phyloP scores from a whole-genome alignment of 2,113 vertebrate genomes.

The Heterocephalus glaber region DNA sequence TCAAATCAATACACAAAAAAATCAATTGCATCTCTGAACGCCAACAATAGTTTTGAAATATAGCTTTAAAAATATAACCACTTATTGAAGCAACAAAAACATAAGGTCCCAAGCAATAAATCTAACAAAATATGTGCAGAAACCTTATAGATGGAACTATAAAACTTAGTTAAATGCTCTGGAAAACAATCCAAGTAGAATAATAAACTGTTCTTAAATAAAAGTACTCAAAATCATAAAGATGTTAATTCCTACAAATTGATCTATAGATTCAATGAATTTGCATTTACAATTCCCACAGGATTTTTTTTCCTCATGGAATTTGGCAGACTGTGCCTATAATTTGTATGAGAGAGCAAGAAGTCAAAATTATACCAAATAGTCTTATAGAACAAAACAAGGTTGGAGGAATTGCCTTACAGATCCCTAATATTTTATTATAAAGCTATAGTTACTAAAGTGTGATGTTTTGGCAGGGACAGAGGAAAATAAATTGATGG shows the following conservation, averaged over 20 bases:
- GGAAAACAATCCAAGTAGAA: conserved; percentile 54
- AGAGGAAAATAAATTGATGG: background rate
- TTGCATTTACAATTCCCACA: background rate
- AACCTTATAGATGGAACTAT: conserved; percentile 59
- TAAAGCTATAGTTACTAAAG: background rate
- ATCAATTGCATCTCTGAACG: conserved; percentile 36
- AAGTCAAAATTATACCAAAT: background rate
- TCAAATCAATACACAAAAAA: conserved; percentile 62
- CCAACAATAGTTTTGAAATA: conserved; percentile 48
- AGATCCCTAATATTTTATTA: background rate
- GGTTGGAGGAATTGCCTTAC: background rate
- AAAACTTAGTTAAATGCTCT: conserved; percentile 65
- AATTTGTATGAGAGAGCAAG: conserved; percentile 36
- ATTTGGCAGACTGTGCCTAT: conserved; percentile 6
- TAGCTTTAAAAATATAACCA: conserved; percentile 51
- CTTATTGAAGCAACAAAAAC: conserved; percentile 60
- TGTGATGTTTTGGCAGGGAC: background rate
- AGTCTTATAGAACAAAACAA: background rate
- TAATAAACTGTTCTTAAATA: conserved; percentile 45
- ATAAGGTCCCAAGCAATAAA: conserved; percentile 43
- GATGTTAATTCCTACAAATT: conserved; percentile 7
- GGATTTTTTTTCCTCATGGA: background rate
- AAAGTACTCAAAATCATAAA: conserved; percentile 59
- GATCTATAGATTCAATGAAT: conserved; percentile 17
- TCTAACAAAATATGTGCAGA: conserved; percentile 45